Conservation (phyloP, 1,140 invertebrate genomes). For the Tetramorium alpestre region DNA sequence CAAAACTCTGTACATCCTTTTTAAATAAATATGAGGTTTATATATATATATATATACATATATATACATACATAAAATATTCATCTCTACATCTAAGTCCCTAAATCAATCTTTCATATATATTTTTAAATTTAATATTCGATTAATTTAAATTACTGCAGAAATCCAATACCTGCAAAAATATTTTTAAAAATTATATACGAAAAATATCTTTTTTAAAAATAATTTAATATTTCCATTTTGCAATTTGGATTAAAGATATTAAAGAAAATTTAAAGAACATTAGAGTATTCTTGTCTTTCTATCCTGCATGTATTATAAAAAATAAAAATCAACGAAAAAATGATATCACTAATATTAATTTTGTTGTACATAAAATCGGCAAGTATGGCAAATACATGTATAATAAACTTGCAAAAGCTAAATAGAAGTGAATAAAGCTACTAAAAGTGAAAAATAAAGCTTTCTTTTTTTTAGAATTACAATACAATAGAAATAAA, state of each 20-base stretch:
- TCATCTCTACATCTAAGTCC: not conserved
- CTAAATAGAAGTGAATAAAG: not conserved
- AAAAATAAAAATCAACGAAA: not conserved
- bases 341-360: not conserved
- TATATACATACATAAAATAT: conserved; percentile 43
- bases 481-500: not conserved
- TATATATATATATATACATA: conserved; percentile 67
- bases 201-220: not conserved
- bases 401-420: not conserved
- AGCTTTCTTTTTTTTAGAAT: not conserved
- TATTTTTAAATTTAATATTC: not conserved
- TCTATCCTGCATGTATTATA: not conserved
- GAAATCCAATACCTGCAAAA: not conserved
- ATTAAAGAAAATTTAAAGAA: not conserved
- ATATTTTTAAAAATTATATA: not conserved
- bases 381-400: not conserved
- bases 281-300: not conserved
- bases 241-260: not conserved
- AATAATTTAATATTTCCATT: not conserved
- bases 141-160: not conserved
- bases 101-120: not conserved
- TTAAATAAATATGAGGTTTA: conserved; percentile 86
- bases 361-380: not conserved
- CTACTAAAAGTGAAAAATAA: not conserved
- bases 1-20: conserved; percentile 86